phyloP scores from a whole-genome alignment of 2,797 vertebrate species.

The Enteromius viviparus region DNA sequence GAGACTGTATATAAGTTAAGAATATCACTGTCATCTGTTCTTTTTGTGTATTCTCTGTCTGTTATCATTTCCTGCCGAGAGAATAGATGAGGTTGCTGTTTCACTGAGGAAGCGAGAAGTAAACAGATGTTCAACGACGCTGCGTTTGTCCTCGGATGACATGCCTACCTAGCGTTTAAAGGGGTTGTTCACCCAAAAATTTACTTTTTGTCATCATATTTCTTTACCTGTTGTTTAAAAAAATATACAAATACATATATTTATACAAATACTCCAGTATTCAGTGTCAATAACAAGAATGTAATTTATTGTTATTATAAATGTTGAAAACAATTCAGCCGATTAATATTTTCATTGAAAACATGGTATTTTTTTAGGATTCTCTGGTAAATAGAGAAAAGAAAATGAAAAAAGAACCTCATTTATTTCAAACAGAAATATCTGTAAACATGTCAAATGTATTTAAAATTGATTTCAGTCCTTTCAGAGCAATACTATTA shows the following conservation, averaged over 20 bases:
- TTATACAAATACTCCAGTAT: too few relatives aligned
- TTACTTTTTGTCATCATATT: background rate
- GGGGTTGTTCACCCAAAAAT: background rate
- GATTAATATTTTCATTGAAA: background rate
- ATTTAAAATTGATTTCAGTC: background rate
- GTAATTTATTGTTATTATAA: background rate
- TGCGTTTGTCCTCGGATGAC: background rate
- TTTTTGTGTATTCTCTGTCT: constrained; percentile 22
- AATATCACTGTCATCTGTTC: background rate
- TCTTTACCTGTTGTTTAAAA: background rate
- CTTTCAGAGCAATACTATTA: background rate
- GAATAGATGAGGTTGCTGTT: constrained; percentile 25
- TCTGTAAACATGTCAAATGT: background rate
- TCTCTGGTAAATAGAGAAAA: background rate
- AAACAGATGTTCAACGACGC: constrained; percentile 21
- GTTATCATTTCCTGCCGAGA: constrained; percentile 23
- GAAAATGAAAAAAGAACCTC: background rate
- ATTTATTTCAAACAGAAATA: background rate
- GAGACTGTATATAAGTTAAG: background rate
- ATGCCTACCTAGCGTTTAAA: background rate
- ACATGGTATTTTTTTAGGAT: background rate
- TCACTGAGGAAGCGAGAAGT: constrained; percentile 12
- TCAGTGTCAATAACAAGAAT: too few relatives aligned
- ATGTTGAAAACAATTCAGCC: background rate
- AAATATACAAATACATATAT: too few relatives aligned